Conservation (phyloP, 2,888 invertebrate species). For the Acronicta aceris region DNA sequence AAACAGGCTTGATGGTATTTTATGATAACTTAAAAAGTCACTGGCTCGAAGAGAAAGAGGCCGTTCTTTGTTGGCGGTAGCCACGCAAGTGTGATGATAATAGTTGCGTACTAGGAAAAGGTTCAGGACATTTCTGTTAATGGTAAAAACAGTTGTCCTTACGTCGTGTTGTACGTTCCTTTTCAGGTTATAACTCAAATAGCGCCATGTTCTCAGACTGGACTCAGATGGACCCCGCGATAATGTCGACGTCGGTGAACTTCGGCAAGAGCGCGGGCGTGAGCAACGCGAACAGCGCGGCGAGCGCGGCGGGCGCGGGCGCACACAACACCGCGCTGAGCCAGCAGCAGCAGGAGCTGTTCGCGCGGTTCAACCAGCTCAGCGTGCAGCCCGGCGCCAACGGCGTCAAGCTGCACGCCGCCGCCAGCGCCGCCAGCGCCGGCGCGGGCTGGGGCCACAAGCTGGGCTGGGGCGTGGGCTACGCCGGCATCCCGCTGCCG, state of each 20-base stretch:
- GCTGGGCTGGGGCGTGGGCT: conserved; percentile 64
- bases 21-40: too few species aligned
- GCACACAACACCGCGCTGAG: conserved; percentile 32
- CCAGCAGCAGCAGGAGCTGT: conserved; percentile 78
- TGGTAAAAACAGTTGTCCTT: conserved; percentile 35
- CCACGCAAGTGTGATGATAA: too few species aligned
- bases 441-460: conserved; percentile 47
- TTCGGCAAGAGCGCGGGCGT: conserved; percentile 73
- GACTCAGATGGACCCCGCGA: conserved; percentile 98
- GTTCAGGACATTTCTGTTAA: conserved; percentile 45
- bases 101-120: background rate
- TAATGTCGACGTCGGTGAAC: conserved; percentile 93
- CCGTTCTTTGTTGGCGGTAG: too few species aligned
- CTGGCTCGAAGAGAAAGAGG: too few species aligned
- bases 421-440: conserved; percentile 8
- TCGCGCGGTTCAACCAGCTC: conserved; percentile 81
- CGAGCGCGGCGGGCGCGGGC: conserved; percentile 19
- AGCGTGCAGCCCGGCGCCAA: conserved; percentile 65
- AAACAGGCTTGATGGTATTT: too few species aligned
- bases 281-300: conserved; percentile 41
- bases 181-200: conserved; percentile 75
- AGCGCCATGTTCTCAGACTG: conserved; percentile 92
- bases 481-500: conserved; percentile 77
- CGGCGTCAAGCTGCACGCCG: conserved; percentile 58
- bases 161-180: conserved; percentile 39